Evolutionary conservation across 2,113 vertebrate species (phyloP).

Genomic region (Cyphomyrus plagiostoma): DNA sequence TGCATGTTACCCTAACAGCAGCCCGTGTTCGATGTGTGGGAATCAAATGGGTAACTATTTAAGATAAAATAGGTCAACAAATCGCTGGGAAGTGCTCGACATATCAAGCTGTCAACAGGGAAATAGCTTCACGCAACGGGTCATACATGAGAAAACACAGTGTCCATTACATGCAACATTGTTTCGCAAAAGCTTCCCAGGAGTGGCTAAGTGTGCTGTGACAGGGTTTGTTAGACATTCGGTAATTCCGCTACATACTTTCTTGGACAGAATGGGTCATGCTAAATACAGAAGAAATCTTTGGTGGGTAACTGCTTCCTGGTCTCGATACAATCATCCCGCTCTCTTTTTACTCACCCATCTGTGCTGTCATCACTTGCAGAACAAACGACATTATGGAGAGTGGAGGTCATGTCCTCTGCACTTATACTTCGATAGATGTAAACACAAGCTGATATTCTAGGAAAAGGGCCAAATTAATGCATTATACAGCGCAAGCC

Average conservation of each 20-base stretch:
- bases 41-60: background rate
- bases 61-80: background rate
- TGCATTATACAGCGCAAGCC: background rate
- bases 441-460: background rate
- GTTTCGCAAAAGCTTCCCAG: background rate
- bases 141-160: background rate
- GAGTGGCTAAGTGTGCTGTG: background rate
- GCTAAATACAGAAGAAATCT: constrained; percentile 3
- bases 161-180: background rate
- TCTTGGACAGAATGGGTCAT: background rate
- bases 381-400: background rate
- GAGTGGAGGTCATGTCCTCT: background rate
- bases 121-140: background rate
- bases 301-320: background rate
- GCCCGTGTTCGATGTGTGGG: background rate
- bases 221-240: background rate
- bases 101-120: background rate
- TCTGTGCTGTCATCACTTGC: background rate
- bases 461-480: background rate
- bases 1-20: background rate
- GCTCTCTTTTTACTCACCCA: background rate
- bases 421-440: background rate
- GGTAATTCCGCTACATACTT: background rate
- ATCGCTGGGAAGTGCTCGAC: background rate
- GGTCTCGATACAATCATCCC: background rate